Evolutionary conservation across 2,888 invertebrate genomes (phyloP).

Genomic region (Kuschelorhynchus macadamiae): DNA sequence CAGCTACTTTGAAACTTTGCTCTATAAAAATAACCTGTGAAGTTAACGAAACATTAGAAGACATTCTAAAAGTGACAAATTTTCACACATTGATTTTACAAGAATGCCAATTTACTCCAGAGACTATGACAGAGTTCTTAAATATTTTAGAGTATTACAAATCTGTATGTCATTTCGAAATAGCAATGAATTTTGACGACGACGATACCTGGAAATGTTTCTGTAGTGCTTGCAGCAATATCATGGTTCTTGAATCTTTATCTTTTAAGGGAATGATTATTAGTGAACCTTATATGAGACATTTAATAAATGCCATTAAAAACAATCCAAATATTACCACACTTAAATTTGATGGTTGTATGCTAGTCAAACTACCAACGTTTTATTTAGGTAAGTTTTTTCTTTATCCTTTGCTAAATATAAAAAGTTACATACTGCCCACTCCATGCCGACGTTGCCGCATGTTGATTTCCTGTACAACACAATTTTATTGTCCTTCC

Average conservation of each 20-base stretch:
- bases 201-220: conserved; percentile 63
- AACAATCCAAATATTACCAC: conserved; percentile 60
- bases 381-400: conserved; percentile 62
- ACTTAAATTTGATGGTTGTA: conserved; percentile 64
- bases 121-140: conserved; percentile 63
- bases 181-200: conserved; percentile 62
- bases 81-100: conserved; percentile 61
- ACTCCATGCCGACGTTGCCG: no score
- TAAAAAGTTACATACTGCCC: no score
- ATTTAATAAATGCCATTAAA: conserved; percentile 59
- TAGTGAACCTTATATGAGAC: conserved; percentile 61
- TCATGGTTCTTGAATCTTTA: conserved; percentile 59
- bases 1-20: no score
- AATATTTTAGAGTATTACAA: conserved; percentile 65
- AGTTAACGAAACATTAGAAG: conserved; percentile 65
- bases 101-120: conserved; percentile 62
- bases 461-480: no score
- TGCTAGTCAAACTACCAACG: conserved; percentile 61
- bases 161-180: conserved; percentile 61
- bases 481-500: no score
- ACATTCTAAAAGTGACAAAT: conserved; percentile 63
- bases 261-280: conserved; percentile 62
- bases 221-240: conserved; percentile 60
- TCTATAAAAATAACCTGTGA: no score
- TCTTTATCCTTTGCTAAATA: no score